These are phyloP conservation scores for Cataglyphis albicans DNA, from an alignment of 2,888 invertebrate genomes.

Conservation along the genomic window DNA sequence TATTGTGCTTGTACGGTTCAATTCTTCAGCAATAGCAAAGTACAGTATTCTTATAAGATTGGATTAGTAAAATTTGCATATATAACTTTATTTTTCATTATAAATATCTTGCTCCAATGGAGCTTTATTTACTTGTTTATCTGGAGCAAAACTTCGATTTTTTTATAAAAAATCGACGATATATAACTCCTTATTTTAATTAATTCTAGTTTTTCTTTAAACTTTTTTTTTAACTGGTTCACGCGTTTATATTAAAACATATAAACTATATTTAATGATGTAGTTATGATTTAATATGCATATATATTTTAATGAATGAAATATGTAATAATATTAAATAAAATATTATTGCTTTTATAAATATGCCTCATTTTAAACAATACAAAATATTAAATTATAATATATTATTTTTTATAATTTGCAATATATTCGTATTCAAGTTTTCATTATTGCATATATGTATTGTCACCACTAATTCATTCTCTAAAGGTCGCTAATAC, in stretches of 20 bases:
- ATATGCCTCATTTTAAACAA: neutral
- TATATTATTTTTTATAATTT: neutral
- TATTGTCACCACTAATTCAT: neutral
- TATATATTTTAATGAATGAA: too few relatives aligned
- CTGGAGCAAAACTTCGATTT: neutral
- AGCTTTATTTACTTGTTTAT: constrained; percentile 15
- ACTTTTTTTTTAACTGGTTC: too few relatives aligned
- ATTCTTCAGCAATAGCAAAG: neutral
- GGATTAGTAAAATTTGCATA: neutral
- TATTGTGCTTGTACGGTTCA: neutral
- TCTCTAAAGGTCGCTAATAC: neutral
- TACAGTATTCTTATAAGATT: neutral
- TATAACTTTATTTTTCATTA: neutral
- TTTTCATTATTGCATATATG: neutral
- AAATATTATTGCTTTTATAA: too few relatives aligned
- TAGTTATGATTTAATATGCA: too few relatives aligned
- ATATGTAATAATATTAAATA: too few relatives aligned
- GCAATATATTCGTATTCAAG: neutral
- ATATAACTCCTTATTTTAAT: too few relatives aligned
- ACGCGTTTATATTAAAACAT: too few relatives aligned
- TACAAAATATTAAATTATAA: constrained; percentile 10
- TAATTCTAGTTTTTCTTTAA: too few relatives aligned
- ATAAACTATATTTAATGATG: too few relatives aligned
- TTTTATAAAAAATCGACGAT: too few relatives aligned
- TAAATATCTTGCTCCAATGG: neutral